phyloP scores from a whole-genome alignment of 2,888 invertebrate genomes.

The Pimpla rufipes region DNA sequence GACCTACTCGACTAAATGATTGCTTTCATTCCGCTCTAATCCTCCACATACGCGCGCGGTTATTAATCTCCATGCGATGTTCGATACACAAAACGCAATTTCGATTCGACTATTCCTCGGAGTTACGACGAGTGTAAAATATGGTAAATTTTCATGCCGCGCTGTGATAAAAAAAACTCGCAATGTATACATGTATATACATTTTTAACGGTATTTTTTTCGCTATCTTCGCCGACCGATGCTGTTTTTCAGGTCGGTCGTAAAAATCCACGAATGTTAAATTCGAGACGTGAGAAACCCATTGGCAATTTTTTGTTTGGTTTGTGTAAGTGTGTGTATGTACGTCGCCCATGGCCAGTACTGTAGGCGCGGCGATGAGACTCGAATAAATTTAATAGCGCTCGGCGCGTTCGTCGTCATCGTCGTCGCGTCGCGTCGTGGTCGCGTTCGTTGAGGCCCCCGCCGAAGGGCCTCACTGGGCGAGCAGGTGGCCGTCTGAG shows the following conservation, averaged over 20 bases:
- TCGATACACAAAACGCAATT: constrained; percentile 2
- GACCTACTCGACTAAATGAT: constrained; percentile 44
- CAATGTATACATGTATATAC: too few species aligned
- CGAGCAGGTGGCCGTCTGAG: constrained; percentile 82
- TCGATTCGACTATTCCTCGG: neutral
- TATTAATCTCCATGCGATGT: constrained; percentile 10
- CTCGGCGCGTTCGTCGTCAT: constrained; percentile 65
- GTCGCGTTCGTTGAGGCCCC: constrained; percentile 68
- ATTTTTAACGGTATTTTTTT: constrained; percentile 5
- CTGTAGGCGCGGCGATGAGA: constrained; percentile 74
- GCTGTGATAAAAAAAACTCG: neutral
- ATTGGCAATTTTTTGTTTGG: constrained; percentile 35
- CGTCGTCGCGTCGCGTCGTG: constrained; percentile 61
- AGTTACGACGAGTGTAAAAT: neutral
- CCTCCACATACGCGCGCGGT: neutral
- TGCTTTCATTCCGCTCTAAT: constrained; percentile 40
- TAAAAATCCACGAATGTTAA: constrained; percentile 52
- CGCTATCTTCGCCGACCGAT: neutral
- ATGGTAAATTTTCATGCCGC: constrained; percentile 6
- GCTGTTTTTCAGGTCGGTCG: neutral
- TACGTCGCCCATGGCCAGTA: neutral
- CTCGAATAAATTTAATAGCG: constrained; percentile 84
- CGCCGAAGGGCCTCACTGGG: constrained; percentile 72
- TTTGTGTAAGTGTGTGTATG: neutral
- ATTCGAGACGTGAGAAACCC: constrained; percentile 48